Evolutionary conservation across 92 coral and sea anemone genomes (phyloP), one percentile per base, ranked within the genome.

Genomic region (Blastomussa wellsi): DNA sequence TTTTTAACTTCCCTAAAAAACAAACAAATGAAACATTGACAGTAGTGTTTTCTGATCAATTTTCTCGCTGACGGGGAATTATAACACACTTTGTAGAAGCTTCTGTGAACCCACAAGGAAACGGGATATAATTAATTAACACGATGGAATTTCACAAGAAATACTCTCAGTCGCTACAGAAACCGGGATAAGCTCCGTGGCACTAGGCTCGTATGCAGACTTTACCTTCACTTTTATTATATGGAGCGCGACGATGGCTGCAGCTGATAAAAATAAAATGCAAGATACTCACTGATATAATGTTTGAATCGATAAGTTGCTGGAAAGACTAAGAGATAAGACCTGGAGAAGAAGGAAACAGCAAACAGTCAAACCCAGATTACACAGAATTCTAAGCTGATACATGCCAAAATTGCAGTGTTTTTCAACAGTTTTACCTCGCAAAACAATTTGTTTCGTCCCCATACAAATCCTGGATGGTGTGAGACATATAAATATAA

Each of bases 1-100:
- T 77, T 84, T 35, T 72, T 74, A 42, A 93, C 86, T 55, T 93
- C 93, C 69, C 97, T 93, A n/a, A 35, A n/a, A 35, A 81, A 52
- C 37, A 74, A 41, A 86, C n/a, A n/a, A 70, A 32, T 31, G 17
- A 39, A 32, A 36, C 3, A 51, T 14, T 51, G 57, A 51, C 0
- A 22, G 14, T 22, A 51, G 57, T 51, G 3, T 51, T 51, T 13
- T 51, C 20, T 14, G 57, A 51, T 17, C 57, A 14, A 14, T 51
- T 15, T 3, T 51, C 22, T 51, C 22, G 12, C 11, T 48, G 16
- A 48, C 11, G 44, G 44, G 3, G 4, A 39, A 39, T 39, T 39
- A 7, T 39, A 20, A 16, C 28, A 55, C 17, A 55, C 62, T 22
- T 52, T 52, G 59, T 51, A 20, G 16, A 51, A 51, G 57, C 7